Evolutionary conservation across 2,797 vertebrate species (phyloP).

Genomic region (Chaenodraco wilsoni): DNA sequence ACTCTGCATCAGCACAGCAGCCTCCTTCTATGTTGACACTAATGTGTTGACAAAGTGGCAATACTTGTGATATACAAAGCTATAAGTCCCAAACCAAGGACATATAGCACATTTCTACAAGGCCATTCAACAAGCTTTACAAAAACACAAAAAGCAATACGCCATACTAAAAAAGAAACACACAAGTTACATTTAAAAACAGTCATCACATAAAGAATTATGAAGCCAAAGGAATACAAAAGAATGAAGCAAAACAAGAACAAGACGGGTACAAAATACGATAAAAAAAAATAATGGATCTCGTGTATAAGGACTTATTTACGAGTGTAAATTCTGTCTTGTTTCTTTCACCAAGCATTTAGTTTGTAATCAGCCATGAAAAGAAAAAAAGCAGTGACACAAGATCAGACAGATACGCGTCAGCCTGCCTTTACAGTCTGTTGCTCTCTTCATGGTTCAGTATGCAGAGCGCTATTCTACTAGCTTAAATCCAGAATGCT

Average conservation of each 20-base stretch:
- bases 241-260: too few relatives aligned
- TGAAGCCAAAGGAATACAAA: too few relatives aligned
- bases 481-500: conserved; percentile 46
- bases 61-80: conserved; percentile 17
- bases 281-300: background rate
- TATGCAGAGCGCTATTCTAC: conserved; percentile 42
- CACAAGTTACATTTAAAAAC: too few relatives aligned
- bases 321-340: background rate
- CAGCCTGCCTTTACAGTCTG: conserved; percentile 18
- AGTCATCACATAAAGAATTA: too few relatives aligned
- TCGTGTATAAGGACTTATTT: background rate
- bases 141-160: too few relatives aligned
- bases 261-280: too few relatives aligned
- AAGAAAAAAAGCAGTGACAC: conserved; percentile 6
- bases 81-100: background rate
- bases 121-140: too few relatives aligned
- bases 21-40: too few relatives aligned
- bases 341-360: conserved; percentile 5
- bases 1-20: too few relatives aligned
- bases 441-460: conserved; percentile 31
- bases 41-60: background rate
- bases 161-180: too few relatives aligned
- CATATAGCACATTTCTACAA: too few relatives aligned
- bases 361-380: conserved; percentile 6
- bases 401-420: conserved; percentile 43